Percentiles rank a stretch among this genome's conserved stretches.
These are phyloP conservation scores for Cyprinella venusta DNA, from an alignment of 2,797 vertebrate genomes.

Conservation along the genomic window DNA sequence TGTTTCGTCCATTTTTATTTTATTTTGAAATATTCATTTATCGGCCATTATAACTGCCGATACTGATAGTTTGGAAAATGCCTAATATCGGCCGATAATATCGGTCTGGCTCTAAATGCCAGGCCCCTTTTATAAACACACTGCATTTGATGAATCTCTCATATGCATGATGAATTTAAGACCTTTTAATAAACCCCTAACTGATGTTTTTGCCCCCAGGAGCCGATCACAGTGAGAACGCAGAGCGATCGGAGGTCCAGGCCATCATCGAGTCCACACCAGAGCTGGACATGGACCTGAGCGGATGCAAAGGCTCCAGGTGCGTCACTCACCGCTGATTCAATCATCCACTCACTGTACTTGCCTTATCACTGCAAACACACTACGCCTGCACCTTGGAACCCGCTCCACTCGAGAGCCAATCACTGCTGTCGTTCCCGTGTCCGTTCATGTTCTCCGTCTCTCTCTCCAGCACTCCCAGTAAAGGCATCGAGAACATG, in stretches of 20 bases:
- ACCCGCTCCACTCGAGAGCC: too few species aligned
- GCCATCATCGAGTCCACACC: conserved; percentile 98
- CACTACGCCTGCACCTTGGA: neutral
- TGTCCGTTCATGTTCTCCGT: neutral
- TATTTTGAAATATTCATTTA: too few species aligned
- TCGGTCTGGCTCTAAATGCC: too few species aligned
- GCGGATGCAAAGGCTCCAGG: conserved; percentile 89
- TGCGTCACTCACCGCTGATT: conserved; percentile 59
- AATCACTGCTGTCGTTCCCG: too few species aligned
- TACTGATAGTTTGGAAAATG: too few species aligned
- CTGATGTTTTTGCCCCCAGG: neutral
- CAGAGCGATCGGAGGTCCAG: conserved; percentile 94
- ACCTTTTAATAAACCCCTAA: neutral
- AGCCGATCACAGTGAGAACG: conserved; percentile 80
- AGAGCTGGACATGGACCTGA: conserved; percentile 94
- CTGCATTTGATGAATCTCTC: neutral
- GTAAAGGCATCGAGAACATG: conserved; percentile 92
- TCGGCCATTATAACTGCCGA: too few species aligned
- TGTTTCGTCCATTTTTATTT: too few species aligned
- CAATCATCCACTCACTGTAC: neutral
- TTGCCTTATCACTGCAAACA: neutral
- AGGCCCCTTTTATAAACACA: too few species aligned
- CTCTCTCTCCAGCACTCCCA: conserved; percentile 83
- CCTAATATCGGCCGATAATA: too few species aligned
- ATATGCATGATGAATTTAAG: neutral